phyloP scores from a whole-genome alignment of 1,140 invertebrate genomes.

The Heliconius nattereri region DNA sequence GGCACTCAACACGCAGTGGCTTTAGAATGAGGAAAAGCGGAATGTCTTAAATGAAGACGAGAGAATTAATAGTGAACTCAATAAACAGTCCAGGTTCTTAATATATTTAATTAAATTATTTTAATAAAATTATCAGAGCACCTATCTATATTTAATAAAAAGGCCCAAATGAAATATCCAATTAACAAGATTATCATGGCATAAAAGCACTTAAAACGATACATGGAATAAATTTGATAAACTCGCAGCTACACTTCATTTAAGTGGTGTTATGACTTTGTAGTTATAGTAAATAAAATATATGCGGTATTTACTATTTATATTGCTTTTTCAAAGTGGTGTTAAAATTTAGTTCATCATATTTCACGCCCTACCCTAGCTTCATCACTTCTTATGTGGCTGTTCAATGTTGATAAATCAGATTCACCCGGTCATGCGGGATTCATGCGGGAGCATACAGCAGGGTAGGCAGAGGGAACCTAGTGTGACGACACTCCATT shows the following conservation, averaged over 20 bases:
- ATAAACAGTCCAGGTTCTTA: not conserved
- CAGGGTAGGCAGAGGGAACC: too few species aligned
- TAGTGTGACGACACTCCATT: too few species aligned
- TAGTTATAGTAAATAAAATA: not conserved
- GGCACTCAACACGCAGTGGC: too few species aligned
- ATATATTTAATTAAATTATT: not conserved
- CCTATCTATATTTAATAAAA: not conserved
- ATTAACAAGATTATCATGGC: constrained; percentile 6
- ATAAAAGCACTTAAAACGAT: constrained; percentile 14
- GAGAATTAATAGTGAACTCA: not conserved
- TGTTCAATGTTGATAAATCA: too few species aligned
- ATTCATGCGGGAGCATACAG: too few species aligned
- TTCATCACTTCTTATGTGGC: too few species aligned
- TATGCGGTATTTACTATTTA: not conserved
- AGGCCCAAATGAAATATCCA: not conserved
- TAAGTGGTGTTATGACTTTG: not conserved
- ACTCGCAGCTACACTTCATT: constrained; percentile 1
- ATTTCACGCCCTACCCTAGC: too few species aligned
- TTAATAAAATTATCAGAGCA: not conserved
- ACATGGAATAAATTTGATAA: constrained; percentile 16
- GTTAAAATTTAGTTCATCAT: not conserved
- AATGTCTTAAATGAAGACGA: not conserved
- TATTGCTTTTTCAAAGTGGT: not conserved
- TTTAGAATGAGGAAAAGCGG: too few species aligned
- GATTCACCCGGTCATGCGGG: too few species aligned